Conservation (phyloP, 2,888 invertebrate species). For the Rhingia rostrata region DNA sequence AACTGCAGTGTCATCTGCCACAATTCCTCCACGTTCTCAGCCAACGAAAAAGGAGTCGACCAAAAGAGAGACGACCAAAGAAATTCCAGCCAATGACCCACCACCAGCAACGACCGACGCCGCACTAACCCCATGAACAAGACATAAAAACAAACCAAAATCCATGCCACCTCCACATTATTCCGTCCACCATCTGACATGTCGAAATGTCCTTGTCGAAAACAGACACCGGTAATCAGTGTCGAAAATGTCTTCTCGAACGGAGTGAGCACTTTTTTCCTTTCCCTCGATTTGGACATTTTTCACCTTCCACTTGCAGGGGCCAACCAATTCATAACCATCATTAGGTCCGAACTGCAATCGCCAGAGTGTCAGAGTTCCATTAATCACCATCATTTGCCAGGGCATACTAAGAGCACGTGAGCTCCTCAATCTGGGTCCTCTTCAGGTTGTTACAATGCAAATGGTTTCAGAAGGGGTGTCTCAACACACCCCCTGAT, state of each 20-base stretch:
- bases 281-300: constrained; percentile 64
- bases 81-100: constrained; percentile 4
- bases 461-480: constrained; percentile 54
- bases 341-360: constrained; percentile 73
- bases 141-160: constrained; percentile 57
- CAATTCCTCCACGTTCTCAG: constrained; percentile 26
- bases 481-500: constrained; percentile 52
- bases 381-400: constrained; percentile 74
- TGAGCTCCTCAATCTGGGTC: constrained; percentile 50
- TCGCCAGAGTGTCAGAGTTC: constrained; percentile 71
- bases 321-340: constrained; percentile 72
- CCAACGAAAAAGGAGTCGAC: background rate
- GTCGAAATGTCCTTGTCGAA: constrained; percentile 72
- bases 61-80: constrained; percentile 29
- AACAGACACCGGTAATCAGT: constrained; percentile 74
- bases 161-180: constrained; percentile 58
- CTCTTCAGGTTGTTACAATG: constrained; percentile 65
- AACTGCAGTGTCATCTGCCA: constrained; percentile 72
- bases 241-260: constrained; percentile 70
- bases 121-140: background rate
- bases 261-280: constrained; percentile 44
- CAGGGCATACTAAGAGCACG: constrained; percentile 41
- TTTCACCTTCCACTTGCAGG: constrained; percentile 71
- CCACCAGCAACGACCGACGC: background rate
- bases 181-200: constrained; percentile 60